Evolutionary conservation across 2,888 invertebrate genomes (phyloP), one percentile per base, ranked within the genome.

Genomic region (Drosophila ochracea): DNA sequence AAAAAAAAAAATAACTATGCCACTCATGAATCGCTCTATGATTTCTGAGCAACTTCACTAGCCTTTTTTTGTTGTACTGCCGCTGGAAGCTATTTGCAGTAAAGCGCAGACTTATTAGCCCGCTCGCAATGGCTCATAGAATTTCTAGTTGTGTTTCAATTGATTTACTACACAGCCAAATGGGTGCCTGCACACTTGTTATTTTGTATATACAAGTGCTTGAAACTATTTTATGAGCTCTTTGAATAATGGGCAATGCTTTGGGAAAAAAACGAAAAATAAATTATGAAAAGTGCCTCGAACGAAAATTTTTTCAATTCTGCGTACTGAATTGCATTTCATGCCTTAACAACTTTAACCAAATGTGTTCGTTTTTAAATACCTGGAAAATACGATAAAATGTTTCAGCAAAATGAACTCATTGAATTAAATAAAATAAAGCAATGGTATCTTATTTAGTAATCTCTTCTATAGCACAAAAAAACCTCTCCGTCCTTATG

Each of bases 21-120:
- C 62, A 64, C 67, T 65, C 67, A 61, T 80, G 66, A 70, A 80
- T 68, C 55, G 63, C 43, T 49, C 37, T 21, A 49, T 60, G 75
- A 64, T 61, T 67, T 77, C 55, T 41, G 68, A 49, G 64, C 59
- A 54, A 49, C 53, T 70, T 68, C 68, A 72, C 28, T 60, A 57
- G 76, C 35, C 57, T 16, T 16, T 35, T 35, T 35, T 35, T 25
- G 6, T 37, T 28, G n/a, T 16, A 13, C 52, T 53, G 25, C 68
- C 65, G 53, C 28, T 60, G 53, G 31, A 49, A 66, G 59, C 70
- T 69, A 74, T 68, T 86, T 50, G 82, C 75, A 65, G 61, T 72
- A 72, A 75, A 63, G 67, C 58, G 64, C 62, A 80, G 82, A 89
- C 84, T 86, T 88, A 85, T 85, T 86, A 73, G 80, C 76, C 66